Evolutionary conservation across 2,888 invertebrate genomes (phyloP), one percentile per base, ranked within the genome.

Genomic region (Rhimphoctona megacephalus): DNA sequence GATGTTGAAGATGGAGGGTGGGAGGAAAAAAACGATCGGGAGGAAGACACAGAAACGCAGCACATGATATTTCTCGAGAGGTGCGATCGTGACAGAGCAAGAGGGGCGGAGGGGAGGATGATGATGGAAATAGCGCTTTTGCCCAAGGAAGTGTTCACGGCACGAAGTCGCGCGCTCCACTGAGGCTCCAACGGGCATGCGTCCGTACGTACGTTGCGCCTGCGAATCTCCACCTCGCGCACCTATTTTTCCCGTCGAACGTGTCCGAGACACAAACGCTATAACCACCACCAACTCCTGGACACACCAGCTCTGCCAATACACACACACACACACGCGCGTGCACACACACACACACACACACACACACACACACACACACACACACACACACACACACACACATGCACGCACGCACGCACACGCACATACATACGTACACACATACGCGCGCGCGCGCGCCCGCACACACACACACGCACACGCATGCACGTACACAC

Each of bases 121-220:
- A 86, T 79, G 83, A 86, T 83, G 81, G 78, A 84, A 81, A 81
- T 81, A 81, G 81, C 66, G 83, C 76, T 83, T 80, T 80, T 66
- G 61, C 72, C 67, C 81, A 61, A 74, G 70, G 83, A 79, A 84
- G 69, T 91, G 91, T 90, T 91, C 88, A 89, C 92, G 90, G 90
- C 89, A 90, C 90, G 89, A 89, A 90, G 91, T 91, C 91, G 92
- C 92, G 92, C 92, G 92, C 90, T 92, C 90, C 90, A 92, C 92
- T 92, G 91, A 90, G 82, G 88, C 80, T 81, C 85, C 85, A 87
- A 89, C 86, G 90, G 82, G 90, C 90, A 90, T 90, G 90, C 90
- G 90, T 90, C 89, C 87, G 84, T 88, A 73, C 83, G 81, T 77
- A 78, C 61, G 52, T 79, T 69, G 89, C 82, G 85, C 86, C 89